phyloP scores from a whole-genome alignment of 2,888 invertebrate species.

The Sminthurinus aureus region DNA sequence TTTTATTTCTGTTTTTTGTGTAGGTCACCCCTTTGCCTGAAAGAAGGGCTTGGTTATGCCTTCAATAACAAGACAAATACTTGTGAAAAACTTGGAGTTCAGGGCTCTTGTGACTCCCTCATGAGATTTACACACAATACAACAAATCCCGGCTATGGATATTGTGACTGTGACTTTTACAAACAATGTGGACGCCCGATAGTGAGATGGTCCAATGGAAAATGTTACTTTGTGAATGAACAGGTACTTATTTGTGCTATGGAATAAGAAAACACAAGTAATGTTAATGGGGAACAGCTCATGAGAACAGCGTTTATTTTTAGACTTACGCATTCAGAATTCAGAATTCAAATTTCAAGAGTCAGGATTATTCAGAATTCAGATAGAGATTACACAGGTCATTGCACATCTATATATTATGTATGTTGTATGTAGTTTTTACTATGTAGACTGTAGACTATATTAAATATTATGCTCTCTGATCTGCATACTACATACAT shows the following conservation, averaged over 20 bases:
- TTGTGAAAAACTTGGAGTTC: constrained; percentile 25
- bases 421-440: no score
- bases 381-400: no score
- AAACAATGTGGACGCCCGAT: constrained; percentile 39
- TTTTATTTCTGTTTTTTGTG: background rate
- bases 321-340: no score
- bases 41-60: constrained; percentile 30
- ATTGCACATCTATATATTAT: no score
- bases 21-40: constrained; percentile 26
- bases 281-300: no score
- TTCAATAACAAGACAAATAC: constrained; percentile 30
- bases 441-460: no score
- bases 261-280: no score
- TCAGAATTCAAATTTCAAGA: no score
- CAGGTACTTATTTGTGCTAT: constrained; percentile 16
- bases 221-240: constrained; percentile 39
- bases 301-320: no score
- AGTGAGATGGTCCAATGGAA: constrained; percentile 23
- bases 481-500: no score
- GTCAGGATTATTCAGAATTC: no score
- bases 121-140: constrained; percentile 31
- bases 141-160: background rate
- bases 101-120: constrained; percentile 30
- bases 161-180: constrained; percentile 35
- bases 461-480: no score